Evolutionary conservation across 2,113 vertebrate genomes (phyloP).

Genomic region (Oryzias javanicus): DNA sequence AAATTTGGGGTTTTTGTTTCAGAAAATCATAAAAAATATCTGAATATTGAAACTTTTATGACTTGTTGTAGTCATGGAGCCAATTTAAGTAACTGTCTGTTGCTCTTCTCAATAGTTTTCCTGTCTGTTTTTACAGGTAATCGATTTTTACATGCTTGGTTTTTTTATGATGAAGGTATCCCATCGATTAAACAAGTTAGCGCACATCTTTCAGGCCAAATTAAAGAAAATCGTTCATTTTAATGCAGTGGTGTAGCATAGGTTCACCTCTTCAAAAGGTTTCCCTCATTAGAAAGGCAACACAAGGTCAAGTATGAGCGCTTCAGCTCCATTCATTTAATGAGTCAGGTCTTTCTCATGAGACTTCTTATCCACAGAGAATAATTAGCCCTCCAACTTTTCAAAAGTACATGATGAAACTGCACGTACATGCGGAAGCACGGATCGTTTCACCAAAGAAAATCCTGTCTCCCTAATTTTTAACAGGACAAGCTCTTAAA

Average conservation of each 20-base stretch:
- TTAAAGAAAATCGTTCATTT: constrained; percentile 70
- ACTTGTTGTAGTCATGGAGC: too few relatives aligned
- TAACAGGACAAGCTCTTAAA: neutral
- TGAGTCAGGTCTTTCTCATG: constrained; percentile 27
- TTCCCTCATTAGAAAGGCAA: constrained; percentile 46
- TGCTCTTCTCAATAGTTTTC: neutral
- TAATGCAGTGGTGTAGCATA: constrained; percentile 62
- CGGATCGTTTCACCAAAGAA: constrained; percentile 14
- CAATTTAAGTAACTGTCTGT: too few relatives aligned
- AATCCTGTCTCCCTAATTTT: constrained; percentile 5
- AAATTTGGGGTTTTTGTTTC: too few relatives aligned
- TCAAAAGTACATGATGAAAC: constrained; percentile 6
- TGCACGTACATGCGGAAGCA: neutral
- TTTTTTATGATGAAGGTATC: constrained; percentile 10
- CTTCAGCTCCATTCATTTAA: constrained; percentile 20
- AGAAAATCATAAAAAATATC: too few relatives aligned
- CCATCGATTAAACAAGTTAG: constrained; percentile 32
- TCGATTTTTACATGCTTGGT: neutral
- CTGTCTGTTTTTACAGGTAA: neutral
- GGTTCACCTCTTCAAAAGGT: constrained; percentile 43
- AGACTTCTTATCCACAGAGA: constrained; percentile 24
- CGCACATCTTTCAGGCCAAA: constrained; percentile 52
- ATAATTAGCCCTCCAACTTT: constrained; percentile 1
- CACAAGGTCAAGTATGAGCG: constrained; percentile 48
- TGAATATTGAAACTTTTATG: too few relatives aligned